Percentiles rank a stretch among this genome's conserved stretches.
Evolutionary conservation across 1,140 invertebrate genomes (phyloP).

Genomic region (Palaemon carinicauda): DNA sequence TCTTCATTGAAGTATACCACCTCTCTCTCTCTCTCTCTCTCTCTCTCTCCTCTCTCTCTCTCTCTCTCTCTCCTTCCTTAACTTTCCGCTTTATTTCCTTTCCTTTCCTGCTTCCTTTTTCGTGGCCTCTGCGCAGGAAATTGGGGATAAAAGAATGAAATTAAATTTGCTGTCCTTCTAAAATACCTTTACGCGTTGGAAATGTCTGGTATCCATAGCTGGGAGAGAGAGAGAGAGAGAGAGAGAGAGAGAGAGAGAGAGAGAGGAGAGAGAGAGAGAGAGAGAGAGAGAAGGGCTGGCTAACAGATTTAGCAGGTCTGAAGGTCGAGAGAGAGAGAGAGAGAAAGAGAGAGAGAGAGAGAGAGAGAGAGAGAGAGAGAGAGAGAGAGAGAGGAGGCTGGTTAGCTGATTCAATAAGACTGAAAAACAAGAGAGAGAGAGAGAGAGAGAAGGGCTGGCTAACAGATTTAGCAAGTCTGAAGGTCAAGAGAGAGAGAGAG

Average conservation of each 20-base stretch:
- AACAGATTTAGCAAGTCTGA: background rate
- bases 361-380: too few species aligned
- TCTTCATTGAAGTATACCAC: too few species aligned
- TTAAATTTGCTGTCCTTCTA: too few species aligned
- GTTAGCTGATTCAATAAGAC: background rate
- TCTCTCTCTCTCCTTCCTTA: background rate
- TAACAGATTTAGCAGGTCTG: too few species aligned
- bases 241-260: background rate
- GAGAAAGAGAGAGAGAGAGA: background rate
- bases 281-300: too few species aligned
- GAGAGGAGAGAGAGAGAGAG: background rate
- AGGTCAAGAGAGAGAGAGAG: background rate
- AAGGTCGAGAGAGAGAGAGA: background rate
- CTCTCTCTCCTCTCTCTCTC: background rate
- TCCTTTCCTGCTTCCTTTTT: background rate
- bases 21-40: conserved; percentile 16
- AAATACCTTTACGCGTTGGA: too few species aligned
- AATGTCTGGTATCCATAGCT: too few species aligned
- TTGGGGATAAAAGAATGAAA: too few species aligned
- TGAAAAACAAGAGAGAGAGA: background rate
- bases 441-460: too few species aligned
- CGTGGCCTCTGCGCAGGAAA: too few species aligned
- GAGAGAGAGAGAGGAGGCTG: background rate
- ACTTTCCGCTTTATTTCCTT: background rate
- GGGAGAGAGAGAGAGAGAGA: background rate